Evolutionary conservation across 2,113 vertebrate genomes (phyloP), one percentile per base, ranked within the genome.

Genomic region (Nothobranchius kuhntae): DNA sequence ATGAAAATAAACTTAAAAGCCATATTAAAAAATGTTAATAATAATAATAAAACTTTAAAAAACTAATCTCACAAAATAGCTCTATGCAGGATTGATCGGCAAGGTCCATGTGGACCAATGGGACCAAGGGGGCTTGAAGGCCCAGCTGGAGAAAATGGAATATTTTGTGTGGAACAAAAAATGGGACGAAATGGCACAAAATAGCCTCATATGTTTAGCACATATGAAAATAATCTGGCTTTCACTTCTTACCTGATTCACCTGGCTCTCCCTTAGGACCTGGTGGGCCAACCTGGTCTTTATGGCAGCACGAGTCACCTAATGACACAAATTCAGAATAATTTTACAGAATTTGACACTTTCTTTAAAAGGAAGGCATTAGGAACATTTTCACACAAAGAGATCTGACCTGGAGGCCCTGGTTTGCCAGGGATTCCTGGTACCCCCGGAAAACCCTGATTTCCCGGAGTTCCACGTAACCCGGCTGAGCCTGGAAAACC

Each of bases 141-240:
- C 51, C 81, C 84, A 71, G 81, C 70, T 58, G 95, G 95, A 48
- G 91, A 92, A 69, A 95, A 94, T 85, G 95, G 95, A 63, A 86
- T 65, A 56, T 90, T 21, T 21, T 21, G 21, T 21, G 75, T 77
- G 95, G 95, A 69, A 89, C 91, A 57, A 76, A 21, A 21, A 21
- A 21, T 73, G 45, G 95, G 94, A 50, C 65, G 15, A 57, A 81
- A 84, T 48, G 95, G 95, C 58, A 83, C 84, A 57, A 56, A 38
- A 30, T 0, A 15, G 3, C 15, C 2, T 4, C 58, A 65, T 38
- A 64, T 6, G 26, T 6, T 26, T 48, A 9, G 2, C n/a, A 46
- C 1, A 46, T 44, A n/a, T 58, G 15, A 4, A 9, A 38, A 30
- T 21, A 44, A 38, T 21, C 3, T 59, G 7, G 6, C 17, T 24